A percentile compares a stretch with the other conserved stretches of the same genome.
phyloP scores from a whole-genome alignment of 2,888 invertebrate genomes.

The Heliothis peltigera region DNA sequence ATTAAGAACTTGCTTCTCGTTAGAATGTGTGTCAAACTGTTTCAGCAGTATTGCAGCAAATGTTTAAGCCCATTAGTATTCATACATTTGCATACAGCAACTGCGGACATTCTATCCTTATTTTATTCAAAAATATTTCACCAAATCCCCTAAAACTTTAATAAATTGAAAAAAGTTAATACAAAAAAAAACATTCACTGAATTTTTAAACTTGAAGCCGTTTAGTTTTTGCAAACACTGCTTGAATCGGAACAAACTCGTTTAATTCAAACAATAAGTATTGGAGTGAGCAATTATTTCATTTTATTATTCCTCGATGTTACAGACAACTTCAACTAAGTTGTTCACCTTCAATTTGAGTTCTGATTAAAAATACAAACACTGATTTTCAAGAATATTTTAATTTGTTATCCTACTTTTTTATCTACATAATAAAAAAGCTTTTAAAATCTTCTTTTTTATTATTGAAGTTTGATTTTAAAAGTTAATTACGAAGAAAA shows the following conservation, averaged over 20 bases:
- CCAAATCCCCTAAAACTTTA: too few species aligned
- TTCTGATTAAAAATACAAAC: slow-evolving; percentile 18
- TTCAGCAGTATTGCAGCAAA: slow-evolving; percentile 8
- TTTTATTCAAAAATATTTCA: neutral
- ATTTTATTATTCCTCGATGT: slow-evolving; percentile 25
- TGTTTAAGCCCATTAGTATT: slow-evolving; percentile 12
- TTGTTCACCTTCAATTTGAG: slow-evolving; percentile 10
- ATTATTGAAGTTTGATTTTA: too few species aligned
- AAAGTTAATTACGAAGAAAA: too few species aligned
- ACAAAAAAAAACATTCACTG: too few species aligned
- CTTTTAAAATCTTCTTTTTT: neutral
- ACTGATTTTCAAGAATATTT: slow-evolving; percentile 11
- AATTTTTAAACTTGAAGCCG: neutral
- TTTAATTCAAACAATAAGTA: slow-evolving; percentile 27
- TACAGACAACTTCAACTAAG: neutral
- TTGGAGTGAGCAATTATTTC: slow-evolving; percentile 10
- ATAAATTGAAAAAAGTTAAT: too few species aligned
- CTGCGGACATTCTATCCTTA: neutral
- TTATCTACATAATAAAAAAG: neutral
- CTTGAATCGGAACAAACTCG: slow-evolving; percentile 23
- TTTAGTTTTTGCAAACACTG: slow-evolving; percentile 6
- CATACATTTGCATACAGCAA: slow-evolving; percentile 14
- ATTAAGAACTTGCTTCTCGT: neutral
- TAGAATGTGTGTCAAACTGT: slow-evolving; percentile 15
- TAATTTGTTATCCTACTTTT: neutral